Conservation (phyloP, 2,113 vertebrate species). For the Dolichotis patagonum region DNA sequence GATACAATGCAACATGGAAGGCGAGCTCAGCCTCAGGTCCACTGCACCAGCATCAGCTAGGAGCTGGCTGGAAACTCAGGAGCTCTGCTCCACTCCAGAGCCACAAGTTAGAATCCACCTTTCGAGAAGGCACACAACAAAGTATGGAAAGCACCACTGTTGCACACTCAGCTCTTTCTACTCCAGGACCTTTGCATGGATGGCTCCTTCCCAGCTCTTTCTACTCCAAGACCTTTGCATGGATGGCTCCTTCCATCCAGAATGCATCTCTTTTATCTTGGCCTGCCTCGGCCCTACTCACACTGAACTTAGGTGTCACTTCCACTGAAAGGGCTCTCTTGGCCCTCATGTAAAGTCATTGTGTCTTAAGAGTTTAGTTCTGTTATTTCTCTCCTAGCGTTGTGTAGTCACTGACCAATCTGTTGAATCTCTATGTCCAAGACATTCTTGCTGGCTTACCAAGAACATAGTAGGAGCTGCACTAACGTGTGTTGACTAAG, state of each 20-base stretch:
- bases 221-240: background rate
- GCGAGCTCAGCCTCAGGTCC: background rate
- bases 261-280: background rate
- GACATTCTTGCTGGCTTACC: background rate
- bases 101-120: background rate
- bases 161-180: background rate
- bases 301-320: background rate
- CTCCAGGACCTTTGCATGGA: background rate
- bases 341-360: background rate
- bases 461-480: background rate
- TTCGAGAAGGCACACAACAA: background rate
- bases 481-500: background rate
- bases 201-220: background rate
- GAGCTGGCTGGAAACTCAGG: background rate
- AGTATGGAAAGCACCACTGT: background rate
- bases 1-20: too few species aligned
- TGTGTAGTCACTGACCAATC: background rate
- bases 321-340: background rate
- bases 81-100: background rate
- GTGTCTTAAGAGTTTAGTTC: background rate
- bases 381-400: background rate
- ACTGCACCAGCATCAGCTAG: too few species aligned
- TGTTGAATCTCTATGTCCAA: background rate
- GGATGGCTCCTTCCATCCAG: background rate
- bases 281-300: background rate